Evolutionary conservation across 2,797 vertebrate species (phyloP).

Genomic region (Octomys mimax): DNA sequence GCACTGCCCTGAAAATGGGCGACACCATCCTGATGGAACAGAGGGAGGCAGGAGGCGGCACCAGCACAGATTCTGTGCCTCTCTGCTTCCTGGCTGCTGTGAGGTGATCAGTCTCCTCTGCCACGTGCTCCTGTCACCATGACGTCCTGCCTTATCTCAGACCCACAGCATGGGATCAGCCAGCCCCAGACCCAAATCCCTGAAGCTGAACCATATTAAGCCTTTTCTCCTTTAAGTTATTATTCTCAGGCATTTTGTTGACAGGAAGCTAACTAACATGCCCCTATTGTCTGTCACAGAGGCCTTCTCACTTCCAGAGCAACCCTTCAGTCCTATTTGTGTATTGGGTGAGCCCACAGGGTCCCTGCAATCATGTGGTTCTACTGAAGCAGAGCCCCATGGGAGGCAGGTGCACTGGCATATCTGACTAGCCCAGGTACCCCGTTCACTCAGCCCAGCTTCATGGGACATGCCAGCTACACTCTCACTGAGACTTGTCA

Average conservation of each 20-base stretch:
- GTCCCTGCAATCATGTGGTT: not conserved
- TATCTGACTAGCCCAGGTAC: not conserved
- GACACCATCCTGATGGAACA: not conserved
- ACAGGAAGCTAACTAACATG: not conserved
- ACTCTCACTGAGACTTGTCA: not conserved
- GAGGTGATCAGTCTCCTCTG: not conserved
- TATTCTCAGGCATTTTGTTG: not conserved
- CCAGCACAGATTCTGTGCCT: not conserved
- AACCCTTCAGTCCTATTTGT: not conserved
- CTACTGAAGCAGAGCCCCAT: not conserved
- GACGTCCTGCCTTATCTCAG: not conserved
- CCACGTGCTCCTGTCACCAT: not conserved
- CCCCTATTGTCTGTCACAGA: not conserved
- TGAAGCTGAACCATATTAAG: not conserved
- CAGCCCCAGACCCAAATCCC: not conserved
- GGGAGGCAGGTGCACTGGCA: not conserved
- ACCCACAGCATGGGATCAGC: not conserved
- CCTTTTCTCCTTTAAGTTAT: not conserved
- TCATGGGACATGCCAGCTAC: no score
- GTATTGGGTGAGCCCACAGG: not conserved
- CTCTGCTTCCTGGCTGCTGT: not conserved
- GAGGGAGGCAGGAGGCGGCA: not conserved
- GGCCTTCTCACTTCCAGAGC: not conserved
- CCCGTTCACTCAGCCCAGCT: not conserved
- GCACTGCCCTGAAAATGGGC: not conserved